Evolutionary conservation across 2,113 vertebrate species (phyloP), one percentile per base, ranked within the genome.

Genomic region (Hemichromis elongatus): DNA sequence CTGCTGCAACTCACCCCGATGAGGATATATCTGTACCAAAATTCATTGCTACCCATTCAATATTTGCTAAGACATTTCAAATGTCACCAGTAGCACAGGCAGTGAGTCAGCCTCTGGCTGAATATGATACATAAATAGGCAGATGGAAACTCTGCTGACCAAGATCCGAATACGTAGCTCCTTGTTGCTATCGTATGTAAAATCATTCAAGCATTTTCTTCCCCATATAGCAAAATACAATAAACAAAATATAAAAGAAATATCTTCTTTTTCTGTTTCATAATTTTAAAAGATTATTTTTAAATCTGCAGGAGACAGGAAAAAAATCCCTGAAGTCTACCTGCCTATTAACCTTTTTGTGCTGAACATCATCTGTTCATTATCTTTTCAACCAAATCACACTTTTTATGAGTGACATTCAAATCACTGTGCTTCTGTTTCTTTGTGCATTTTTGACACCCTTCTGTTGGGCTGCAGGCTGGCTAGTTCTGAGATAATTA

Each of bases 401-500:
- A 42, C 37, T 19, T 54, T 24, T 86, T 28, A 21, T 52, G 18
- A 11, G n/a, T 73, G 52, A 77, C 55, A 47, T 63, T 83, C 11
- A 81, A 30, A 57, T 54, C 35, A 13, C 61, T 52, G 12, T 53
- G 28, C 47, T 66, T 89, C 57, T 79, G 30, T 73, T 88, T 45
- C 78, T 87, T 50, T 59, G 5, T 14, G 14, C 33, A 85, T 83
- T 82, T 86, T 61, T 33, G 13, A 83, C 53, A 50, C 33, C 77
- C 66, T 33, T 83, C 47, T 57, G 53, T 35, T 47, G 85, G 63
- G 70, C 21, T 21, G 70, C 28, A 28, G 81, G 26, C 40, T 37
- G 30, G 52, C 66, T 56, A 50, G 47, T 68, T 90, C 12, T 57
- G 63, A 89, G 86, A 90, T 88, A 92, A 92, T 93, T 92, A 87